Base-by-base conservation (phyloP, 2,888 invertebrate species). In the Scaptomyza tumidula region DNA sequence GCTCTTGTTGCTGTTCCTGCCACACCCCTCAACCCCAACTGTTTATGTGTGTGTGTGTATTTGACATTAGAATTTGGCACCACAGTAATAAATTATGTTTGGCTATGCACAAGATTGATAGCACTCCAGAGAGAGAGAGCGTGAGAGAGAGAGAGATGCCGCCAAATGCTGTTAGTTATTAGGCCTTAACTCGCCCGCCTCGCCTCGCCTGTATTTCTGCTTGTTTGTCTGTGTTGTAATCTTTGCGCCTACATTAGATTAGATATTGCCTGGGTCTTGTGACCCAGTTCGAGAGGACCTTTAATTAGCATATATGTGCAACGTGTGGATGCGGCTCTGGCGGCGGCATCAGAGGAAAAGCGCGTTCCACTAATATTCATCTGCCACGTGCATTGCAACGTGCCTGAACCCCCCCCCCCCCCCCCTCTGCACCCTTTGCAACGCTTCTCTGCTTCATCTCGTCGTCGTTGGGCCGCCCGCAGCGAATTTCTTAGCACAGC, bases 61-160 rank as follows among this genome's bases (percentile, higher is more conserved):
- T 60, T 60, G 67, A 56, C 59, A 59, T 66, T 60, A 61, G 62
- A 61, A 61, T 71, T 61, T 71, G 52, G 56, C 50, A 66, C 45
- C 56, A 58, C 53, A 62, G 83, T 72, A 88, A 88, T 88, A 88
- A 84, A 88, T 84, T 88, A 88, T 88, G 88, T 86, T 88, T 66
- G 80, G 70, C 79, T 74, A 71, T 71, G 79, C 86, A 66, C 76
- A 84, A 84, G 83, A 84, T 84, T 84, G 83, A 84, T 88, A 75
- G 83, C 71, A 72, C 82, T 76, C 79, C 55, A 65, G 67, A 60
- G 79, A 73, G 63, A 45, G 35, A 37, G 35, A 73, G 63, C 43
- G 35, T 33, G 35, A 16, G 37, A 58, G 58, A 54, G 39, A 6
- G 33, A 33, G 35, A 39, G 14, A 16, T 2, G 39, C 14, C 39